A percentile compares a stretch with the other conserved stretches of the same genome.
Conservation (phyloP, 2,888 invertebrate species). For the Drosophila colorata region DNA sequence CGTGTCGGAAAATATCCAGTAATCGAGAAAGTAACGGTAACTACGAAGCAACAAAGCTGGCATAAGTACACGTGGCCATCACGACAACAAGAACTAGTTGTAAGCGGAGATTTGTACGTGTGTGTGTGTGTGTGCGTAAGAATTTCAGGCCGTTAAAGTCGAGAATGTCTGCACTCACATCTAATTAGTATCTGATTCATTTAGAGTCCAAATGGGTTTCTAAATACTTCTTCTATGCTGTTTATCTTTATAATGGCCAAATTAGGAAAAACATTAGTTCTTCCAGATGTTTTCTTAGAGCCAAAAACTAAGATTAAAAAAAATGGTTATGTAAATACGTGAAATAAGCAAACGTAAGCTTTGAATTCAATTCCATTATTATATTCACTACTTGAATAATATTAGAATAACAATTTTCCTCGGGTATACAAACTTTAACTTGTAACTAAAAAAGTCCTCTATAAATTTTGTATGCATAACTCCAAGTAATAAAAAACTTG, state of each 20-base stretch:
- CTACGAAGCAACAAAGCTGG: slow-evolving; percentile 23
- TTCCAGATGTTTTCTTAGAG: not conserved
- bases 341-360: too few species aligned
- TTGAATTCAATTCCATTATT: slow-evolving; percentile 2
- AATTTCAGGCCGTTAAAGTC: slow-evolving; percentile 31
- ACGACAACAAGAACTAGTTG: slow-evolving; percentile 26
- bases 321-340: too few species aligned
- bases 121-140: slow-evolving; percentile 1
- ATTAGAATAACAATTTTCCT: not conserved
- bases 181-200: slow-evolving; percentile 43
- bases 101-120: slow-evolving; percentile 3
- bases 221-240: not conserved
- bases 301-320: not conserved
- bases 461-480: slow-evolving; percentile 11
- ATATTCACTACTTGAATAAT: not conserved
- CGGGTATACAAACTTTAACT: slow-evolving; percentile 7
- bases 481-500: not conserved
- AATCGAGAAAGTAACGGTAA: slow-evolving; percentile 50
- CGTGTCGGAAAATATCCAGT: slow-evolving; percentile 37
- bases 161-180: slow-evolving; percentile 15
- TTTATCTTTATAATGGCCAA: slow-evolving; percentile 8
- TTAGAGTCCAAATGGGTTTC: slow-evolving; percentile 37
- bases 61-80: slow-evolving; percentile 32
- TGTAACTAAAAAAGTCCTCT: slow-evolving; percentile 1
- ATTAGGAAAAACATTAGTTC: not conserved